Base-by-base conservation (phyloP, 2,113 vertebrate species). In the Archocentrus centrarchus region DNA sequence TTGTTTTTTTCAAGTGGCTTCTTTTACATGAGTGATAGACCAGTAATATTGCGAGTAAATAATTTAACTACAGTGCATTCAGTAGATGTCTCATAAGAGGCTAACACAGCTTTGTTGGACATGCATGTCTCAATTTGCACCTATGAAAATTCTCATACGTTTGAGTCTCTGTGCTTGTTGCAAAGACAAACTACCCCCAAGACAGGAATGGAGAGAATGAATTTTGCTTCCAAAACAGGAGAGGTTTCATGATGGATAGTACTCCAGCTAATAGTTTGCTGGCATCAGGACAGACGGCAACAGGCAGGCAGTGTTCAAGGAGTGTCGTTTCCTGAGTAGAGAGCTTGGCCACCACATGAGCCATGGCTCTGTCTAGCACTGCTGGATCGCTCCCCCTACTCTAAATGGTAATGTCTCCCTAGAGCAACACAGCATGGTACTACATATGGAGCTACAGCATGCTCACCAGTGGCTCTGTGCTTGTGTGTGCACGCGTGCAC, bases 381-480 rank as follows among this genome's bases (percentile, higher is more conserved):
- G 86, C 41, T 86, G 90, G 88, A 91, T 68, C 11, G 2, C 14
- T 88, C 89, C 78, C 83, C 61, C 91, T 86, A 92, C 91, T 94
- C 91, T 94, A 94, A 93, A 94, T 94, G 92, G 86, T 93, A 93
- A 92, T 94, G 86, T 80, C 88, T 90, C 91, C 93, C 94, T 63
- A 35, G 88, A 89, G 93, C 92, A 82, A 61, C 75, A 2, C 91
- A 88, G 90, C 90, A 85, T 85, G 88, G 75, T 18, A 1, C 87
- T 83, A 76, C 91, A 89, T 88, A 86, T 85, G 85, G 91, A 85
- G 86, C 88, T 75, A 27, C 88, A 80, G 13, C 81, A 62, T 79
- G 81, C 53, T 62, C 84, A 59, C 79, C 61, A 79, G 24, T 60
- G 82, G 58, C 20, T 68, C 66, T 81, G 79, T 37, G 22, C 37